Evolutionary conservation across 2,113 vertebrate genomes (phyloP), one percentile per base, ranked within the genome.

Genomic region (Pachycephala philippinensis): DNA sequence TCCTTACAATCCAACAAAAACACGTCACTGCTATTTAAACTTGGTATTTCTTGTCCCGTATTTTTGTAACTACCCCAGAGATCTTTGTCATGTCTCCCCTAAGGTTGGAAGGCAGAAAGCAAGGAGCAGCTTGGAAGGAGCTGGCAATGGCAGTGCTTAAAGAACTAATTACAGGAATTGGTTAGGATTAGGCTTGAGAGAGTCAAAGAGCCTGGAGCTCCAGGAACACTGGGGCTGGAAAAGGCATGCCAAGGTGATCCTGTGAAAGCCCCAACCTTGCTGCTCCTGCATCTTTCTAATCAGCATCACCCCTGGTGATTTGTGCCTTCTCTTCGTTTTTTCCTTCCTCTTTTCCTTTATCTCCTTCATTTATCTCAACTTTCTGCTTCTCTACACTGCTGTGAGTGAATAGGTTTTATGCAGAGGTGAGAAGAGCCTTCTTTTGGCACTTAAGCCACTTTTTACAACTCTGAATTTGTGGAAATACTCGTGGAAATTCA

Each of bases 81-180:
- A 10, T 11, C 42, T 72, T 21, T 31, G 50, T 23, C 4, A 2
- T 10, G 13, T 18, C 27, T 65, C 5, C 28, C 35, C 24, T 49
- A 54, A 45, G 66, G 40, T 6, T 44, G 12, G 35, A 44, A 12
- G 13, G 31, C 1, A 20, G 53, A 44, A 77, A 81, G 47, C 22
- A 31, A 64, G 79, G 35, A 77, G 49, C 33, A 52, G 4, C 66
- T 60, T 71, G 22, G 79, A 47, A 44, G 61, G 45, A 53, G n/a
- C 61, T 40, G 54, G 24, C 5, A 15, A 3, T 37, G 57, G 40
- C 0, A 3, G 19, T 28, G 28, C 28, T 11, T 22, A 18, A 23
- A 64, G 69, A 10, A 10, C 22, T 2, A 17, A 7, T 45, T 15
- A 8, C 11, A 15, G 59, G 15, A 1, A 8, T 7, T 1, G 39